Percentiles rank a stretch among this genome's conserved stretches.
phyloP scores from a whole-genome alignment of 1,140 invertebrate species.

The Zaprionus kolodkinae region DNA sequence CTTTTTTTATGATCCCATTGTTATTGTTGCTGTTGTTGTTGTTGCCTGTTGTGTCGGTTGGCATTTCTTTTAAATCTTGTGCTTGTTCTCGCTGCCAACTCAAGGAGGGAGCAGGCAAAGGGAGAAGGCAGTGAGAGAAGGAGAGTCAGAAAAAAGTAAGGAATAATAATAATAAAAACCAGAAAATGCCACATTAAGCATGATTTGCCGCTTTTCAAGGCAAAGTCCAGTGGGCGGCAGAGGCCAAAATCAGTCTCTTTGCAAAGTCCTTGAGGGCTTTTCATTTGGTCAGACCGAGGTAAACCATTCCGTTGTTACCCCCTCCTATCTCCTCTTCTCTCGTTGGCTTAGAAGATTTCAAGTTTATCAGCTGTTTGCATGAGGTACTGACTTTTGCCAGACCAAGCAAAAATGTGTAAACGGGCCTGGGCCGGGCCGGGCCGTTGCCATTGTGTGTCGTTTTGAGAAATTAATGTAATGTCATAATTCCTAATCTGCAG shows the following conservation, averaged over 20 bases:
- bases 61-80: conserved; percentile 68
- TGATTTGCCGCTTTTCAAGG: conserved; percentile 78
- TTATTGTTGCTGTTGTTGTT: conserved; percentile 60
- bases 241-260: conserved; percentile 35
- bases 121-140: conserved; percentile 47
- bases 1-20: conserved; percentile 63
- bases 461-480: conserved; percentile 76
- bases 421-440: too few relatives aligned
- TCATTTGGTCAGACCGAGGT: conserved; percentile 24
- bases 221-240: conserved; percentile 55
- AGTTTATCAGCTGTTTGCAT: conserved; percentile 74
- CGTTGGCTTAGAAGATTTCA: conserved; percentile 51
- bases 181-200: conserved; percentile 80
- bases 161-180: conserved; percentile 52
- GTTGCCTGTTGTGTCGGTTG: conserved; percentile 51
- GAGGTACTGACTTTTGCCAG: conserved; percentile 61
- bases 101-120: conserved; percentile 26
- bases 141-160: conserved; percentile 64
- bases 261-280: conserved; percentile 30
- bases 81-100: conserved; percentile 63
- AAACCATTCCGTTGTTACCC: background rate
- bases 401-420: conserved; percentile 32
- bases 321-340: conserved; percentile 9
- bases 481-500: conserved; percentile 80
- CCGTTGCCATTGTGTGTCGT: conserved; percentile 34